Conservation (phyloP, 1,140 invertebrate species). For the Paraescarpia echinospica region DNA sequence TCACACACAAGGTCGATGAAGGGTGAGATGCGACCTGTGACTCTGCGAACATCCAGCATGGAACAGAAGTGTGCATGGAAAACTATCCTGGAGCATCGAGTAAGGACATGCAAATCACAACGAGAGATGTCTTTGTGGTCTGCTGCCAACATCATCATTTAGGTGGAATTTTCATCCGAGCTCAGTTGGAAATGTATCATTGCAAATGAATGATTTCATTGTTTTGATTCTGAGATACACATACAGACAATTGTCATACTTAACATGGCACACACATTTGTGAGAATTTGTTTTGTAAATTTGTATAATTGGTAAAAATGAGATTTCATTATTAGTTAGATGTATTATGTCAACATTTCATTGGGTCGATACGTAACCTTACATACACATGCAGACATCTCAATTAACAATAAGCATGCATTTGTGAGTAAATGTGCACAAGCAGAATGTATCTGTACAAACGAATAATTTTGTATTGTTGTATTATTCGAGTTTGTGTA, state of each 20-base stretch:
- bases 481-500: no score
- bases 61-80: conserved; percentile 4
- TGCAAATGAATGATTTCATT: no score
- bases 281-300: neutral
- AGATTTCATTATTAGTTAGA: no score
- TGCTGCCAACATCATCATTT: neutral
- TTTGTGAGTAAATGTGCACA: neutral
- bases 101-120: neutral
- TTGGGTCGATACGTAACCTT: neutral
- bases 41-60: neutral
- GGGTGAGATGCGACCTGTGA: neutral
- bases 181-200: neutral
- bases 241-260: no score
- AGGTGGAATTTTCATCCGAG: neutral
- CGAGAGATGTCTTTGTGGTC: neutral
- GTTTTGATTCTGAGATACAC: no score
- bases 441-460: no score
- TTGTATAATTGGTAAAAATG: neutral
- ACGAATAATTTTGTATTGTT: no score
- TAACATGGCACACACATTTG: neutral
- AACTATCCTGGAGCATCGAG: neutral
- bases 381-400: neutral
- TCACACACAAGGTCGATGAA: neutral
- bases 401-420: neutral
- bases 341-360: neutral